phyloP scores from a whole-genome alignment of 2,888 invertebrate genomes.

The Urechis unicinctus region DNA sequence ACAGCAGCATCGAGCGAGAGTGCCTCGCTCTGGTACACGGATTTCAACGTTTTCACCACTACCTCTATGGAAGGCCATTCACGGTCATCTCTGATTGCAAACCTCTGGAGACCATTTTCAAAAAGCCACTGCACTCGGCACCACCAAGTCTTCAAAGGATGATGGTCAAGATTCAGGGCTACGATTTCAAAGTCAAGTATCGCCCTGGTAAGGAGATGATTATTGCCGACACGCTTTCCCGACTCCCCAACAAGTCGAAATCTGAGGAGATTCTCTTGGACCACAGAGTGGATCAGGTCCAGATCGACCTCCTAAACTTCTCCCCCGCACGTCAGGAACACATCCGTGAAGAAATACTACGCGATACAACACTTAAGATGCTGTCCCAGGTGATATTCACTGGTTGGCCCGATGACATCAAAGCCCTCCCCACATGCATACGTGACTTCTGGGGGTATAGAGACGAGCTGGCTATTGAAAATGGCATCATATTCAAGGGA shows the following conservation, averaged over 20 bases:
- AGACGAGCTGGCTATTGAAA: not conserved
- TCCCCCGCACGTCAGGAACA: not conserved
- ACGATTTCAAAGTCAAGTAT: not conserved
- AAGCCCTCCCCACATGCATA: not conserved
- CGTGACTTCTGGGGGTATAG: not conserved
- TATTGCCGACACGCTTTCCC: not conserved
- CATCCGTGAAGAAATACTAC: not conserved
- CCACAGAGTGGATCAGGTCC: not conserved
- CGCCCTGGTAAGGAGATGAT: not conserved
- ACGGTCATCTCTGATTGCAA: slow-evolving; percentile 17
- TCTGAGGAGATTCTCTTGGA: not conserved
- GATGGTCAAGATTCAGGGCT: not conserved
- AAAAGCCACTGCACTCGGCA: not conserved
- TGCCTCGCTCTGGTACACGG: slow-evolving; percentile 11
- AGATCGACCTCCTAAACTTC: not conserved
- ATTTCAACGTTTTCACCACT: slow-evolving; percentile 12
- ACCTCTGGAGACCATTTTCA: not conserved
- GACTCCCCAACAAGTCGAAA: not conserved
- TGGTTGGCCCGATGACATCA: not conserved
- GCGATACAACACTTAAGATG: not conserved
- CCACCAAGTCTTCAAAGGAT: not conserved
- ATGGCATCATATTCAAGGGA: not conserved
- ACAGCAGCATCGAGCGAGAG: slow-evolving; percentile 18
- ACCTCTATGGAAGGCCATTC: slow-evolving; percentile 12
- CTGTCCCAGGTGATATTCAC: not conserved